These are phyloP conservation scores for Sterrhoptilus dennistouni DNA, from an alignment of 2,113 vertebrate genomes.

Conservation along the genomic window DNA sequence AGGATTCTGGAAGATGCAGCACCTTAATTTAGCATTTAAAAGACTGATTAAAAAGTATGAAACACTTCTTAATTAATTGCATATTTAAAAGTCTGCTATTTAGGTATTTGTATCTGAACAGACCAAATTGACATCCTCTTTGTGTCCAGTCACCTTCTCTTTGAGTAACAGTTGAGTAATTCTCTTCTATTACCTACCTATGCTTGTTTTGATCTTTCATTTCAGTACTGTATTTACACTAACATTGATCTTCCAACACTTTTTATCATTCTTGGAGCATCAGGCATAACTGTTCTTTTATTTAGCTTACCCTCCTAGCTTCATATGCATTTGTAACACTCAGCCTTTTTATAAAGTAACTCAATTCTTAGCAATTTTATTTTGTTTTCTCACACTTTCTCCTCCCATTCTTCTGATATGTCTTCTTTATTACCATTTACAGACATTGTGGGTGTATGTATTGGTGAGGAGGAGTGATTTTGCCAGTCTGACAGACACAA, in stretches of 20 bases:
- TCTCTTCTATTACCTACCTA: background rate
- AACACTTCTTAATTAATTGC: background rate
- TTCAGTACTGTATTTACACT: background rate
- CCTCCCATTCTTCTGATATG: background rate
- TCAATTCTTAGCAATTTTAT: background rate
- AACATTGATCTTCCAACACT: background rate
- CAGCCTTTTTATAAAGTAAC: background rate
- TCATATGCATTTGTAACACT: background rate
- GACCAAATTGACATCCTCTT: background rate
- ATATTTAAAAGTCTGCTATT: background rate
- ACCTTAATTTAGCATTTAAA: background rate
- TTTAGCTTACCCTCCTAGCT: background rate
- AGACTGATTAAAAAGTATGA: background rate
- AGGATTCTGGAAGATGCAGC: background rate
- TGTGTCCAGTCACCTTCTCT: background rate
- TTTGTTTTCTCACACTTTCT: background rate
- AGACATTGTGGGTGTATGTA: background rate
- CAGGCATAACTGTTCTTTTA: background rate
- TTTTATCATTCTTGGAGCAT: background rate
- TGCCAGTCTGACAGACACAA: background rate
- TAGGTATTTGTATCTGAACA: background rate
- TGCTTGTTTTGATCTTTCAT: background rate
- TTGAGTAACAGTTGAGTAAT: background rate
- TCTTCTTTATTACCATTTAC: background rate
- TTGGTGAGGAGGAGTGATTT: background rate